These are phyloP conservation scores for Oreotrochilus melanogaster DNA, from an alignment of 2,113 vertebrate genomes.

Conservation along the genomic window DNA sequence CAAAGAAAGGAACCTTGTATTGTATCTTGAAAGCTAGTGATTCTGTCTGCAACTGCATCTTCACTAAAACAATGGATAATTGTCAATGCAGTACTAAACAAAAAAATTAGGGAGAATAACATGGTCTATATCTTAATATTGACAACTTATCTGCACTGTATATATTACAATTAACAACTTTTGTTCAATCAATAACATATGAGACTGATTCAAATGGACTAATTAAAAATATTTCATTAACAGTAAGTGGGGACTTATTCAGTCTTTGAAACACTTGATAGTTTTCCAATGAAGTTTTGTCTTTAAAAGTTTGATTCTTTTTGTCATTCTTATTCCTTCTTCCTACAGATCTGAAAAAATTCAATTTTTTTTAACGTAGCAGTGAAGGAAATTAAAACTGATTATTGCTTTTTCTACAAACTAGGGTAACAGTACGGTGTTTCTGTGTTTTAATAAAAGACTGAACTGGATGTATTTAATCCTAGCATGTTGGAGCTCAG, in stretches of 20 bases:
- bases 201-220: background rate
- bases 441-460: background rate
- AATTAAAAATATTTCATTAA: background rate
- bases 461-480: background rate
- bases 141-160: background rate
- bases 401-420: background rate
- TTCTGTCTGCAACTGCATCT: background rate
- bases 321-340: background rate
- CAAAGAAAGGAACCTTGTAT: background rate
- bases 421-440: accelerated
- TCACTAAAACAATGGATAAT: background rate
- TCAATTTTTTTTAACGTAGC: background rate
- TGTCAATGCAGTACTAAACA: background rate
- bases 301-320: background rate
- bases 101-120: background rate
- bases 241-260: background rate
- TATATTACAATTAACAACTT: background rate
- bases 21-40: background rate
- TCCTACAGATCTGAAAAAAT: background rate
- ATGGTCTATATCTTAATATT: background rate
- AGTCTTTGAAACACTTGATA: background rate
- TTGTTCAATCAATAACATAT: background rate
- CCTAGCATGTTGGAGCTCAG: background rate
- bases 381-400: background rate
- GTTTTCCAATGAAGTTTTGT: background rate